Conservation (phyloP, 1,140 invertebrate genomes). For the Plutomurus gul region DNA sequence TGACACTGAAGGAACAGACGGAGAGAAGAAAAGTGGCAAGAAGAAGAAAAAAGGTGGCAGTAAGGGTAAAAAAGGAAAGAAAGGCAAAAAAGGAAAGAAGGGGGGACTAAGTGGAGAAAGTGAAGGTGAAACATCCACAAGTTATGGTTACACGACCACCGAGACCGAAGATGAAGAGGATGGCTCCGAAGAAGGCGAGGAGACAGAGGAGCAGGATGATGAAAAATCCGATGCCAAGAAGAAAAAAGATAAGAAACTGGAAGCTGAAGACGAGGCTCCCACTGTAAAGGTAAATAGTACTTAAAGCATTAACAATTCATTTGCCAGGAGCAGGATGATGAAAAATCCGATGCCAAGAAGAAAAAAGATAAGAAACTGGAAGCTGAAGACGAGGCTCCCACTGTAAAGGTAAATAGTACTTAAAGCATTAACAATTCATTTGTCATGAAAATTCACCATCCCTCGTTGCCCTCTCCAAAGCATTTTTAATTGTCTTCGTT, state of each 20-base stretch:
- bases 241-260: conserved; percentile 4
- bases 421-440: too few species aligned
- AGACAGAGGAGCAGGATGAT: not conserved
- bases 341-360: not conserved
- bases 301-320: too few species aligned
- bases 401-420: too few species aligned
- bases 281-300: too few species aligned
- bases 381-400: not conserved
- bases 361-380: conserved; percentile 4
- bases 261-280: not conserved
- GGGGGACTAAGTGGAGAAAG: not conserved
- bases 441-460: too few species aligned
- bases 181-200: not conserved
- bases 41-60: conserved; percentile 27
- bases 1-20: conserved; percentile 11
- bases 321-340: not conserved
- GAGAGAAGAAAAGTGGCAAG: conserved; percentile 5
- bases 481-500: too few species aligned
- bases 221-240: not conserved
- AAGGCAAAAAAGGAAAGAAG: conserved; percentile 23
- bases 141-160: not conserved
- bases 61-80: conserved; percentile 27
- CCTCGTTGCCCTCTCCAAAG: too few species aligned
- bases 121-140: not conserved
- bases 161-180: not conserved